Conservation (phyloP, 2,113 vertebrate species). For the Rallus limicola region DNA sequence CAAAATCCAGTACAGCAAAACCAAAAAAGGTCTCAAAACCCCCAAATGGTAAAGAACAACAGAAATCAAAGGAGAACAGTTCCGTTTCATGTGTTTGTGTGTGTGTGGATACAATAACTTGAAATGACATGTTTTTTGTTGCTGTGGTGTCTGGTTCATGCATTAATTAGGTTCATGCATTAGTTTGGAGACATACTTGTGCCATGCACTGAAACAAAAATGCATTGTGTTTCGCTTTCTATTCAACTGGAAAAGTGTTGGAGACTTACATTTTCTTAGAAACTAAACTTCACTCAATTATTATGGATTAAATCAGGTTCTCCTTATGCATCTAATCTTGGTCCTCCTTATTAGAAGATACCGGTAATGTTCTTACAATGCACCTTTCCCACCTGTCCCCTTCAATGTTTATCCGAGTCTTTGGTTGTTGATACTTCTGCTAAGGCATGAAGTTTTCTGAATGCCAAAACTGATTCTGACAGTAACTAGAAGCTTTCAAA, state of each 20-base stretch:
- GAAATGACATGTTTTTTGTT: not conserved
- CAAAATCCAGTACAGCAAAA: not conserved
- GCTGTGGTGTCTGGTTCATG: not conserved
- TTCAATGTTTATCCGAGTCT: constrained; percentile 29
- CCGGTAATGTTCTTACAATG: constrained; percentile 16
- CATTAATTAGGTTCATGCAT: not conserved
- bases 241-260: not conserved
- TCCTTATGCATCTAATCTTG: constrained; percentile 24
- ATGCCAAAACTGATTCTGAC: constrained; percentile 79
- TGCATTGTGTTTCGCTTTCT: not conserved
- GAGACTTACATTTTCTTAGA: not conserved
- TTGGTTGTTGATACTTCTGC: constrained; percentile 57
- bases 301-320: constrained; percentile 41
- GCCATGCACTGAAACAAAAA: not conserved
- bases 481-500: constrained; percentile 74
- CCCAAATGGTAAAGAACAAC: not conserved
- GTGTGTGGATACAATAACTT: not conserved
- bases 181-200: not conserved
- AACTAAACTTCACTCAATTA: constrained; percentile 1
- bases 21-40: not conserved
- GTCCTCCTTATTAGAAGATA: constrained; percentile 20
- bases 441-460: constrained; percentile 81
- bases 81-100: not conserved
- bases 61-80: not conserved
- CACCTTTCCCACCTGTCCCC: not conserved